Evolutionary conservation across 2,797 vertebrate species (phyloP), one percentile per base, ranked within the genome.

Genomic region (Xyrichtys novacula): DNA sequence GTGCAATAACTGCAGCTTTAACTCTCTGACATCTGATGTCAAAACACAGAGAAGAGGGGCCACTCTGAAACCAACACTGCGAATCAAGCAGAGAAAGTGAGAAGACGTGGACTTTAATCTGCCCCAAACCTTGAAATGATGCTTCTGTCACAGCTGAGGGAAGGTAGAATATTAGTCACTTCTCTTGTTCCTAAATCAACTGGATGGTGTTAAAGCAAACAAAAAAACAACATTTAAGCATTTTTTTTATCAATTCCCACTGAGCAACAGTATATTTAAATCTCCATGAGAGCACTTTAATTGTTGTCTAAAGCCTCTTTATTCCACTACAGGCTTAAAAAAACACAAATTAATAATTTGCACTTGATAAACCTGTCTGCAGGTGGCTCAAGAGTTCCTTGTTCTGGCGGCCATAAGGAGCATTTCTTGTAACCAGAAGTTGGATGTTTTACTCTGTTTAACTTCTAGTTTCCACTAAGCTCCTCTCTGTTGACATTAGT

Each of bases 301-400:
- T 23, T 17, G 14, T 15, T 28, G 17, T 38, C 9, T 14, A 14
- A 15, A 29, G 34, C 9, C 22, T 20, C 20, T 26, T 3, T 28
- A n/a, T 22, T 28, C 17, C 31, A 3, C 22, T 17, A 22, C 15
- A 34, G 7, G 25, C n/a, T 31, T 48, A 7, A 5, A 32, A 15
- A 31, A 14, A n/a, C 28, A 29, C 28, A 29, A 34, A 34, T 22
- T 14, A 17, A 3, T 6, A 17, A 3, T 25, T 16, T 15, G 32
- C 2, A 19, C n/a, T n/a, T 5, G n/a, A 5, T 22, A 22, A 47
- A 58, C 16, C 3, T 17, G 36, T 16, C 55, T 44, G 17, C 29
- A 54, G 50, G 32, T 47, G 49, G 66, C 49, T n/a, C n/a, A n/a
- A n/a, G 11, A 25, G 28, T 25, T 64, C 5, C 63, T 16, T 16